Evolutionary conservation across 2,797 vertebrate genomes (phyloP).

Genomic region (Dermochelys coriacea): DNA sequence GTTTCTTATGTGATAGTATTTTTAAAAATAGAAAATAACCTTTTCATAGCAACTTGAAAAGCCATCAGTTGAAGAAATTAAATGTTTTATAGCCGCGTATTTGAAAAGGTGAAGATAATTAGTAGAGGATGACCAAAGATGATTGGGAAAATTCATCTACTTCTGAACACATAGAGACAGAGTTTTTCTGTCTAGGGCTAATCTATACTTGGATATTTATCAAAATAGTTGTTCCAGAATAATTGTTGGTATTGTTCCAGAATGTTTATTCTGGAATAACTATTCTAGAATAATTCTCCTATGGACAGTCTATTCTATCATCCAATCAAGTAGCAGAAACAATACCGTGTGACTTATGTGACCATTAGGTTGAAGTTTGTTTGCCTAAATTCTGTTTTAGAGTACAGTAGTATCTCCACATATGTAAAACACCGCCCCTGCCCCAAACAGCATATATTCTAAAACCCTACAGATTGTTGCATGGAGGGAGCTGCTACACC

Average conservation of each 20-base stretch:
- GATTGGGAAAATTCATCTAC: rapidly evolving
- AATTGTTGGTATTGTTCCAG: neutral
- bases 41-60: neutral
- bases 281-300: neutral
- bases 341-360: neutral
- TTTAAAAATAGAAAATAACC: constrained; percentile 37
- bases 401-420: neutral
- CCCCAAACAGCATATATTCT: rapidly evolving
- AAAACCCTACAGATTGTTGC: neutral
- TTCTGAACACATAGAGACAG: neutral
- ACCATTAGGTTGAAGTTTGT: neutral
- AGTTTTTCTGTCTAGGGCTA: neutral
- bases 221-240: neutral
- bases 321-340: neutral
- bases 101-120: neutral
- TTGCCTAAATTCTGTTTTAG: neutral
- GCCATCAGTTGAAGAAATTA: neutral
- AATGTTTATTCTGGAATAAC: neutral
- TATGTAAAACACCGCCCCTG: neutral
- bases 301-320: neutral
- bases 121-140: neutral
- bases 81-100: neutral
- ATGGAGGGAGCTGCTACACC: neutral
- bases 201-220: neutral
- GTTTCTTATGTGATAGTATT: constrained; percentile 53